Evolutionary conservation across 2,797 vertebrate genomes (phyloP).

Genomic region (Tokudaia tokunoshimensis): DNA sequence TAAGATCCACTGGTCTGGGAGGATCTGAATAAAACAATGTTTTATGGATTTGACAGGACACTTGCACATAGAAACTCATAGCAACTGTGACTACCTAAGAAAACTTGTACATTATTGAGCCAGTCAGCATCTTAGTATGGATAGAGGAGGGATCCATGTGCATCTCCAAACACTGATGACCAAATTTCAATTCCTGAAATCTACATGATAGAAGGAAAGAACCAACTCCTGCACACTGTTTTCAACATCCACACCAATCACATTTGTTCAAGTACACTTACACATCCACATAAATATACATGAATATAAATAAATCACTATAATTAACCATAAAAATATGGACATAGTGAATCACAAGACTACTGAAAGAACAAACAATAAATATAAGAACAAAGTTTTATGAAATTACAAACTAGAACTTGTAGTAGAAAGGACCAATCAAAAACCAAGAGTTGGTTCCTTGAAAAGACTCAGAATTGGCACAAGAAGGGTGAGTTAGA

Average conservation of each 20-base stretch:
- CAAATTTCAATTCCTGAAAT: not conserved
- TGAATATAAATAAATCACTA: not conserved
- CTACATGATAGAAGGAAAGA: not conserved
- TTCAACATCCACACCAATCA: not conserved
- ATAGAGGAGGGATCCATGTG: not conserved
- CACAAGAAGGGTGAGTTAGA: not conserved
- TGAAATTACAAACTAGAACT: not conserved
- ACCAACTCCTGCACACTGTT: not conserved
- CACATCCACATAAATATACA: too few relatives aligned
- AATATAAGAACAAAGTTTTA: not conserved
- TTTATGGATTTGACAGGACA: not conserved
- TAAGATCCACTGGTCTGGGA: not conserved
- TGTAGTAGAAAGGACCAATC: not conserved
- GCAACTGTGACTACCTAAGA: not conserved
- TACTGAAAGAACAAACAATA: not conserved
- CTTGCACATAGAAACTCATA: not conserved
- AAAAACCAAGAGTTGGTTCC: not conserved
- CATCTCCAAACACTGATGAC: not conserved
- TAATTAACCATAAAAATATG: not conserved
- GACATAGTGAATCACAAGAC: not conserved
- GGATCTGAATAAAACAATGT: not conserved
- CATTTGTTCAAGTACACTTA: not conserved
- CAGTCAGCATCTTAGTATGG: not conserved
- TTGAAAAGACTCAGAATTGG: constrained; percentile 33
- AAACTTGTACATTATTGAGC: too few relatives aligned